phyloP scores from a whole-genome alignment of 2,113 vertebrate genomes.

The Artemisiospiza belli region DNA sequence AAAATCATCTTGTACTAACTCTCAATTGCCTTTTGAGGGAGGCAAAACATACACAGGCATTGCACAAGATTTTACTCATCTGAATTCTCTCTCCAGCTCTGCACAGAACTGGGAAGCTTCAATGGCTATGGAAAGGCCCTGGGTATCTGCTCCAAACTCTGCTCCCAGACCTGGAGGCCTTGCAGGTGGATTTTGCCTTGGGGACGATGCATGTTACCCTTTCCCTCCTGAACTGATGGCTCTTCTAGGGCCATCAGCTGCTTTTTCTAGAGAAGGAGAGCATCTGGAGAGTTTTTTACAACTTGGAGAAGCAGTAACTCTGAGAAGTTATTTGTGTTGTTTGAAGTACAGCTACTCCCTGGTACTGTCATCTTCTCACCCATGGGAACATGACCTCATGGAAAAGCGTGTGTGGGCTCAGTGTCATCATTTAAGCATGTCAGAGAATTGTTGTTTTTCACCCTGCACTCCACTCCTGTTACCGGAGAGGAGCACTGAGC shows the following conservation, averaged over 20 bases:
- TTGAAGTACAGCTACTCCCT: slow-evolving; percentile 48
- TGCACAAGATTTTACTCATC: not conserved
- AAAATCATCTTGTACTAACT: not conserved
- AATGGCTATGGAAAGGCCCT: not conserved
- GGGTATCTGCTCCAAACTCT: not conserved
- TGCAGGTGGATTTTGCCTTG: not conserved
- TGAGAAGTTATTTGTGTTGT: not conserved
- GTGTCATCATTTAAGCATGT: slow-evolving; percentile 39
- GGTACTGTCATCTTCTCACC: slow-evolving; percentile 45
- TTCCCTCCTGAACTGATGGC: not conserved
- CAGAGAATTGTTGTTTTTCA: slow-evolving; percentile 38
- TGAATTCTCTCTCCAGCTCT: not conserved
- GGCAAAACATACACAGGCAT: not conserved
- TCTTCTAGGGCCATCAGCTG: not conserved
- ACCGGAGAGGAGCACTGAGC: not conserved
- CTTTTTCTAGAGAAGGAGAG: not conserved
- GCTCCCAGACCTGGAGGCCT: not conserved
- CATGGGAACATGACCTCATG: slow-evolving; percentile 42
- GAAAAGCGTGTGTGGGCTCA: slow-evolving; percentile 42
- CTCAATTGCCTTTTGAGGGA: not conserved
- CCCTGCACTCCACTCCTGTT: not conserved
- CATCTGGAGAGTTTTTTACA: slow-evolving; percentile 7
- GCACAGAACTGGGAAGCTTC: not conserved
- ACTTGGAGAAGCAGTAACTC: not conserved
- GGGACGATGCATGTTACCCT: not conserved